These are phyloP conservation scores for Nematostella vectensis DNA, from an alignment of 92 coral and sea anemone species.

Conservation along the genomic window DNA sequence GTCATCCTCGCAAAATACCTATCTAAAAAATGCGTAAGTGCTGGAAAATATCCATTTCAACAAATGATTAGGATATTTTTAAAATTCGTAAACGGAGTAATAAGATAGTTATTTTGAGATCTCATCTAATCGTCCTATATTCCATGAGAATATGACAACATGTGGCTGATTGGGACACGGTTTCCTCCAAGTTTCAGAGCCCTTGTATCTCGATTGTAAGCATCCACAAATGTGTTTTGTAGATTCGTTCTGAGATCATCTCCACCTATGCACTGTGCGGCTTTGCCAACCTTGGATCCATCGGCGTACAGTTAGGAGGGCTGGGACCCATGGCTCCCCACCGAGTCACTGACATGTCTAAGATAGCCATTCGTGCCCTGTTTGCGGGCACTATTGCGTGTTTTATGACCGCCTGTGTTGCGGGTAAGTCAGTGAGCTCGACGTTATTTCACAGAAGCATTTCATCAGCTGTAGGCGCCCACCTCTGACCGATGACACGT, in stretches of 20 bases:
- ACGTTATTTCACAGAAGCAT: not conserved
- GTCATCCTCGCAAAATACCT: no score
- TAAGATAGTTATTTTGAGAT: no score
- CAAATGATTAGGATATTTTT: no score
- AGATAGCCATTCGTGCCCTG: conserved; percentile 68
- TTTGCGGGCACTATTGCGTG: conserved; percentile 95
- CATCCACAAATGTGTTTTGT: conserved; percentile 7
- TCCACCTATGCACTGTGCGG: conserved; percentile 90
- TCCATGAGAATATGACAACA: no score
- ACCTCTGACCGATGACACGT: no score
- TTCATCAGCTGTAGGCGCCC: not conserved
- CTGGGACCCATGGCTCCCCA: conserved; percentile 89
- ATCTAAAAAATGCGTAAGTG: no score
- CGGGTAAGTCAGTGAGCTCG: conserved; percentile 49
- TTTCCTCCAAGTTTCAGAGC: not conserved
- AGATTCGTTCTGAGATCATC: conserved; percentile 89
- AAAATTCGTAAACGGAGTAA: no score
- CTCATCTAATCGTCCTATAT: no score
- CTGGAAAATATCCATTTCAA: no score
- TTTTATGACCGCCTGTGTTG: conserved; percentile 94
- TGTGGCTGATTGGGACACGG: no score
- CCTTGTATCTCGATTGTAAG: not conserved
- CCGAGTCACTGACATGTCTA: conserved; percentile 76
- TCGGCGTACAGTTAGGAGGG: conserved; percentile 90
- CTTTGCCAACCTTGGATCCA: conserved; percentile 72